Percentiles rank a stretch among this genome's conserved stretches.
These are phyloP conservation scores for Eupithecia abbreviata DNA, from an alignment of 2,888 invertebrate genomes.

Conservation along the genomic window DNA sequence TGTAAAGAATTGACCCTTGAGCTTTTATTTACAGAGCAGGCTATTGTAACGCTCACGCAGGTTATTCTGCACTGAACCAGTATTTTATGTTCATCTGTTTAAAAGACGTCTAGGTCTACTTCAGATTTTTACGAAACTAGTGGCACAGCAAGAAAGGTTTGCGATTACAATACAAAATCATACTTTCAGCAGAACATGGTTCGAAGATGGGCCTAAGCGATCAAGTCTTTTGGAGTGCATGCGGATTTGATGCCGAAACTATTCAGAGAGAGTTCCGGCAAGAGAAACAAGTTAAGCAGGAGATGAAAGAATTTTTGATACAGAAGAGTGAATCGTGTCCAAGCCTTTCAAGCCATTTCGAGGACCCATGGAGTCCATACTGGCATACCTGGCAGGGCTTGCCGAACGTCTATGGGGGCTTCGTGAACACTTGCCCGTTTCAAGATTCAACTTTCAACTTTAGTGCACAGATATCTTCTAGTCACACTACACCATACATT, in stretches of 20 bases:
- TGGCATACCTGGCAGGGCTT: neutral
- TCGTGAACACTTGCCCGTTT: neutral
- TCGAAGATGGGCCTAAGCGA: slow-evolving; percentile 58
- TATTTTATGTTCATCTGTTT: neutral
- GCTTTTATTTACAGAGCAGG: slow-evolving; percentile 1
- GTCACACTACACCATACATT: neutral
- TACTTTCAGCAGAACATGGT: slow-evolving; percentile 68
- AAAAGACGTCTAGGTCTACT: neutral
- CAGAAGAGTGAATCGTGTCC: slow-evolving; percentile 16
- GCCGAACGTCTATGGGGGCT: neutral
- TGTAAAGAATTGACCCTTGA: neutral
- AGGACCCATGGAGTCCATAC: neutral
- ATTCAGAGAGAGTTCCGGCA: slow-evolving; percentile 7
- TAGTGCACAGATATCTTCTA: neutral
- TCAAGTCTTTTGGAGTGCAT: slow-evolving; percentile 31
- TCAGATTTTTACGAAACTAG: slow-evolving; percentile 2
- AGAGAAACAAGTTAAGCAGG: neutral
- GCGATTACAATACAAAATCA: slow-evolving; percentile 59
- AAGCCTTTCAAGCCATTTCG: neutral
- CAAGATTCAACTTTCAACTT: neutral
- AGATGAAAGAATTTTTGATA: neutral
- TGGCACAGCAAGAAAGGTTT: slow-evolving; percentile 41
- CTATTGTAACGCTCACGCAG: neutral
- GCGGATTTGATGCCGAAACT: slow-evolving; percentile 1
- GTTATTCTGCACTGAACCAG: neutral